These are phyloP conservation scores for Odontesthes bonariensis DNA, from an alignment of 2,113 vertebrate species.

Conservation along the genomic window DNA sequence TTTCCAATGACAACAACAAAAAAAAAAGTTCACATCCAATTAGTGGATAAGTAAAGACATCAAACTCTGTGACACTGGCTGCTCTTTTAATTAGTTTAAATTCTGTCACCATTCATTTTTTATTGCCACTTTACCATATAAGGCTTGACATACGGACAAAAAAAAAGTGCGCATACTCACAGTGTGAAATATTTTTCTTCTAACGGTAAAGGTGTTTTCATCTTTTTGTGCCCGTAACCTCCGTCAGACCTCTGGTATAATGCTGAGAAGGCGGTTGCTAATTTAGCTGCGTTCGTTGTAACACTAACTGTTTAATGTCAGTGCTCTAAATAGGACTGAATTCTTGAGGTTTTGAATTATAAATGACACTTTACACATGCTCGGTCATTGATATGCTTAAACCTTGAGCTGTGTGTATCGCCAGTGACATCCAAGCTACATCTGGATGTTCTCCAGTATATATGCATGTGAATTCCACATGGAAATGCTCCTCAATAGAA, in stretches of 20 bases:
- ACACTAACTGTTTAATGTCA: neutral
- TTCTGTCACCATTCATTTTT: neutral
- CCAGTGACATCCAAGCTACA: neutral
- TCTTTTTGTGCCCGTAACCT: no score
- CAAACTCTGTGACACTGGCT: neutral
- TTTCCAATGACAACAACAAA: neutral
- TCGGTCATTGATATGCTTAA: neutral
- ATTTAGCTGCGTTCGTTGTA: neutral
- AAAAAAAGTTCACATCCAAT: neutral
- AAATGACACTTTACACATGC: neutral
- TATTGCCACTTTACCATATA: neutral
- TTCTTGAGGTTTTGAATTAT: neutral
- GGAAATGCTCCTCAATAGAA: slow-evolving; percentile 6
- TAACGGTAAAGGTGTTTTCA: no score
- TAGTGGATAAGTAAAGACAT: neutral
- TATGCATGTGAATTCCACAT: slow-evolving; percentile 1
- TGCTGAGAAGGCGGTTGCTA: neutral
- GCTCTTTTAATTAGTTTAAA: neutral
- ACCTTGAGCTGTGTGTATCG: neutral
- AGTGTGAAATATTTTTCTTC: neutral
- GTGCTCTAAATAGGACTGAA: neutral
- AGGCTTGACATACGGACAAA: neutral
- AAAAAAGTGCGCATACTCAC: neutral
- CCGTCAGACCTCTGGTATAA: neutral
- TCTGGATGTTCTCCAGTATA: neutral